These are phyloP conservation scores for Parnassius orleans DNA, from an alignment of 2,888 invertebrate species.

Conservation along the genomic window DNA sequence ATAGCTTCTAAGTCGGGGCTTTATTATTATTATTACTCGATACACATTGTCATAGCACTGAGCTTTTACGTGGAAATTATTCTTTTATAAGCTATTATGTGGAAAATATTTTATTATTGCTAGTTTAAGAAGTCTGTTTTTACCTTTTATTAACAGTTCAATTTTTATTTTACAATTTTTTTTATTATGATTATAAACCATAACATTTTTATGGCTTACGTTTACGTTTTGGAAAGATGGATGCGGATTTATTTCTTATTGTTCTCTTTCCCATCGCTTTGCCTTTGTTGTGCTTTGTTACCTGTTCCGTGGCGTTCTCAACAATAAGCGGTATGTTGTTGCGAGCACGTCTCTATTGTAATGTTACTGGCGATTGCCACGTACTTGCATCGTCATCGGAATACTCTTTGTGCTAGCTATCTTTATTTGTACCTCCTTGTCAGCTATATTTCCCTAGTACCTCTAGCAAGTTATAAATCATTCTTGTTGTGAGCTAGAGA, in stretches of 20 bases:
- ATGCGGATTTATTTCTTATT: neutral
- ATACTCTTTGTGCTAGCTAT: slow-evolving; percentile 3
- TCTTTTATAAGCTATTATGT: too few species aligned
- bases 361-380: slow-evolving; percentile 7
- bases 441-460: slow-evolving; percentile 10
- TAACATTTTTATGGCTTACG: too few species aligned
- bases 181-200: too few species aligned
- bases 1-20: too few species aligned
- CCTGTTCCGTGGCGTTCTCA: slow-evolving; percentile 1
- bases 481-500: too few species aligned
- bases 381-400: slow-evolving; percentile 5
- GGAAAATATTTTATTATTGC: too few species aligned
- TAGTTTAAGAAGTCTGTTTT: too few species aligned
- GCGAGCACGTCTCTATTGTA: slow-evolving; percentile 16
- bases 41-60: too few species aligned
- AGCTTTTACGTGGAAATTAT: too few species aligned
- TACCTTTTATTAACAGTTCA: too few species aligned
- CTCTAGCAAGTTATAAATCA: neutral
- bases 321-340: slow-evolving; percentile 14
- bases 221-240: neutral
- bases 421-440: slow-evolving; percentile 2
- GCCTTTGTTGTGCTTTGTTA: slow-evolving; percentile 12
- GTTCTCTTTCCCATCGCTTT: neutral
- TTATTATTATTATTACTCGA: too few species aligned
- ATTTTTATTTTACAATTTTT: too few species aligned